Evolutionary conservation across 2,888 invertebrate species (phyloP).

Genomic region (Coleophora flavipennella): DNA sequence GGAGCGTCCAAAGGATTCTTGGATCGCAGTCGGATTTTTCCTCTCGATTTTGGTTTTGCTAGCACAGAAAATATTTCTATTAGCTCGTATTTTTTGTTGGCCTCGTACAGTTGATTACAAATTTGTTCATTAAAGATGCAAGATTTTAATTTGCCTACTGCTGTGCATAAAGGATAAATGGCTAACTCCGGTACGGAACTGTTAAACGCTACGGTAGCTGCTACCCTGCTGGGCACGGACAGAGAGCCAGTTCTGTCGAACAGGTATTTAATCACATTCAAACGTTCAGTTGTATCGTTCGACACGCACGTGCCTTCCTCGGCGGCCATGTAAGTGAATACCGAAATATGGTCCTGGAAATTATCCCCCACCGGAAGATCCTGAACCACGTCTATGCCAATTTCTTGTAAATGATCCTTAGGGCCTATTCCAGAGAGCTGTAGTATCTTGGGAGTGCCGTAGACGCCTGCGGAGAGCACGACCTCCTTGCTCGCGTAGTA

Average conservation of each 20-base stretch:
- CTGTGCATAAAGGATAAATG: constrained; percentile 22
- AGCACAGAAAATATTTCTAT: constrained; percentile 30
- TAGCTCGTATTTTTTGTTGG: constrained; percentile 25
- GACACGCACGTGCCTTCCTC: constrained; percentile 5
- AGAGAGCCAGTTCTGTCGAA: constrained; percentile 24
- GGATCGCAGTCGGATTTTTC: constrained; percentile 32
- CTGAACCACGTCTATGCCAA: constrained; percentile 27
- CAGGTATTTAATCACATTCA: constrained; percentile 21
- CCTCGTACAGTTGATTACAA: constrained; percentile 23
- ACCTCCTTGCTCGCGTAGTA: constrained; percentile 38
- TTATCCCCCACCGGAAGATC: constrained; percentile 40
- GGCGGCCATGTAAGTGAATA: constrained; percentile 28
- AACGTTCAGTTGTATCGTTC: constrained; percentile 6
- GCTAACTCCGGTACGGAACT: constrained; percentile 34
- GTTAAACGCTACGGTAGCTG: constrained; percentile 31
- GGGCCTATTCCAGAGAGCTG: constrained; percentile 48
- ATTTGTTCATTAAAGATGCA: too few species aligned
- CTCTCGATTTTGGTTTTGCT: constrained; percentile 33
- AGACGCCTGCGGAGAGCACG: constrained; percentile 41
- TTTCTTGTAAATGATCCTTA: constrained; percentile 25
- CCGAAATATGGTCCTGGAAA: constrained; percentile 36
- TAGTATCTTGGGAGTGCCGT: constrained; percentile 43
- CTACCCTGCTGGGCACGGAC: constrained; percentile 37
- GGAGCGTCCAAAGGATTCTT: constrained; percentile 27
- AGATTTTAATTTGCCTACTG: constrained; percentile 17